Base-by-base conservation (phyloP, 2,797 vertebrate species). In the Halcyon smyrnensis region DNA sequence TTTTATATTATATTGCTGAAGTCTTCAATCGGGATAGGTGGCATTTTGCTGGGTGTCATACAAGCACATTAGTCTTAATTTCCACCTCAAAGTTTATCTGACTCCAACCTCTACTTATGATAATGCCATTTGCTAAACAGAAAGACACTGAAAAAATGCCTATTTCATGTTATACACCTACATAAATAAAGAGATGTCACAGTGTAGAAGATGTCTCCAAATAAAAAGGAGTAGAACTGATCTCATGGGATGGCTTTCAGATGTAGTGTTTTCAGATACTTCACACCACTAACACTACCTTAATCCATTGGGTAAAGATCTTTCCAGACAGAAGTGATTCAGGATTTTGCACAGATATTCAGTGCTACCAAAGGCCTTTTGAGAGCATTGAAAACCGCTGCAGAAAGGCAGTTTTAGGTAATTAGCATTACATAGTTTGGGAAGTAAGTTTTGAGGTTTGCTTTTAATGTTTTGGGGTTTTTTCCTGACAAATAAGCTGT, bases 361-460 rank as follows among this genome's bases (percentile, higher is more conserved):
- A 92, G 69, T 81, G 57, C 73, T 96, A 87, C 87, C 78, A 87
- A 94, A 95, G 89, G 24, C 28, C 68, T 95, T 97, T 50, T 60
- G 71, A 60, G 56, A 90, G 54, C 90, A 78, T 46, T 93, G 60
- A 71, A 96, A 78, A 73, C 27, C 41, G 28, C 73, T 80, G 68
- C 27, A 64, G 30, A 91, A 86, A 12, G 11, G 74, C 65, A 84
- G 34, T 87, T 94, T 93, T 57, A 94, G 83, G 76, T 93, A 94
- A 95, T 46, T 85, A 84, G 60, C 53, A 48, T 83, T 91, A 71
- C 45, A 19, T 36, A 76, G 77, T 50, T 65, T 65, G 62, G 56
- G 65, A n/a, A 79, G 59, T n/a, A 85, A 12, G 24, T 78, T 93
- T 79, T 62, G 75, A 59, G 8, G 9, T 12, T 59, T 79, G 32